Conservation (phyloP, 2,888 invertebrate genomes). For the Pseudococcus longispinus region DNA sequence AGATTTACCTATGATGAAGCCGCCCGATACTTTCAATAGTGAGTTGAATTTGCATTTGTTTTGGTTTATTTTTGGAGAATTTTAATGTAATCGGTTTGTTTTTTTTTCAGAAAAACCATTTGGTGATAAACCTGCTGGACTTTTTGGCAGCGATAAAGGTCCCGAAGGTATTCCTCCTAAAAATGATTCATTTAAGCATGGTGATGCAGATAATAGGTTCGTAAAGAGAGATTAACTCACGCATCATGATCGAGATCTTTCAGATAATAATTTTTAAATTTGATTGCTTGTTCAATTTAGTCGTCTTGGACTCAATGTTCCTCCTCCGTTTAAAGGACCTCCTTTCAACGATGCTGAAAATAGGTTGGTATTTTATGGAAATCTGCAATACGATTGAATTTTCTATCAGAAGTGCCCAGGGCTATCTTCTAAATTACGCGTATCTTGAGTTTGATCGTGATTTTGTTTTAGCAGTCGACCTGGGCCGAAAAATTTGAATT, state of each 20-base stretch:
- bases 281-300: not conserved
- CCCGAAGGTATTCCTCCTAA: not conserved
- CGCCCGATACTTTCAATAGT: slow-evolving; percentile 39
- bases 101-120: slow-evolving; percentile 23
- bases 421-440: not conserved
- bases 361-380: not conserved
- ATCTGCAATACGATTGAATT: not conserved
- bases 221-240: not conserved
- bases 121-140: not conserved
- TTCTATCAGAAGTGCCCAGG: not conserved
- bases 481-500: not conserved
- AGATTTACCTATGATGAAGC: slow-evolving; percentile 50
- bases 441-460: not conserved
- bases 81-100: not conserved
- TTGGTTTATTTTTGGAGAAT: not conserved
- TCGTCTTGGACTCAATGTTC: not conserved
- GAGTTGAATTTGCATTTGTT: not conserved
- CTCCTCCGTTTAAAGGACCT: not conserved
- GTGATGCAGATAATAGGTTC: not conserved
- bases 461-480: not conserved
- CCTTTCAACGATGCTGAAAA: not conserved
- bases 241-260: no score
- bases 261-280: not conserved
- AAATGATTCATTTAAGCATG: not conserved
- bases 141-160: not conserved